Evolutionary conservation across 2,888 invertebrate genomes (phyloP).

Genomic region (Aleiodes leptofemur): DNA sequence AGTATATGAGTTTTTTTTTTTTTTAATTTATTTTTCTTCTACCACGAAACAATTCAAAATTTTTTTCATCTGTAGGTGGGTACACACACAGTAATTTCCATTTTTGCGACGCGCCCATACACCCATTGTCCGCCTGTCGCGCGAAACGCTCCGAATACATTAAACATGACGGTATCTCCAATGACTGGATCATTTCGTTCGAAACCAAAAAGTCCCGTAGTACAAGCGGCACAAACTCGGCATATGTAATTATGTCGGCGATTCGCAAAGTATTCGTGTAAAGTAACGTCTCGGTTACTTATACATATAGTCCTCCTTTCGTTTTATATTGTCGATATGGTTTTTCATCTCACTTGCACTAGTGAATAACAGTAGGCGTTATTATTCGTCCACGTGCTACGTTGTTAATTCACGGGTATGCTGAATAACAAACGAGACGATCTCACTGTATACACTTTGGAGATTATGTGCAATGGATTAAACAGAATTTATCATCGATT

Average conservation of each 20-base stretch:
- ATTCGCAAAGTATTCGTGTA: conserved; percentile 55
- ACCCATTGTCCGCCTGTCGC: conserved; percentile 61
- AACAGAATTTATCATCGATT: conserved; percentile 35
- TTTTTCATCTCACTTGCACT: conserved; percentile 28
- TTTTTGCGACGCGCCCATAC: conserved; percentile 66
- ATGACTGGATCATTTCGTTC: conserved; percentile 65
- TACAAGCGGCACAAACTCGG: conserved; percentile 55
- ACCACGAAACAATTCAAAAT: conserved; percentile 11
- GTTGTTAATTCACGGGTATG: conserved; percentile 43
- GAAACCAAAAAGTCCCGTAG: conserved; percentile 57
- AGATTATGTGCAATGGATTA: conserved; percentile 24
- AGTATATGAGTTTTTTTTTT: neutral
- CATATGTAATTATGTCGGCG: conserved; percentile 63
- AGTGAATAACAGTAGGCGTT: conserved; percentile 42
- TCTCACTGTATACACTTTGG: conserved; percentile 22
- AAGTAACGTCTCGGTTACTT: conserved; percentile 46
- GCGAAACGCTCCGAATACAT: conserved; percentile 66
- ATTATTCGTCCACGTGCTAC: conserved; percentile 39
- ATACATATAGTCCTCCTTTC: conserved; percentile 20
- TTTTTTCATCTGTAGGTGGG: conserved; percentile 56
- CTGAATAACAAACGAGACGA: conserved; percentile 42
- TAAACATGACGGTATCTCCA: conserved; percentile 63
- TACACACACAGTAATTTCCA: conserved; percentile 58
- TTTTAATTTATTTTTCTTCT: conserved; percentile 19
- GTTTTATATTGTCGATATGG: conserved; percentile 25